Base-by-base conservation (phyloP, 1,140 invertebrate species). In the Caenorhabditis inopinata region DNA sequence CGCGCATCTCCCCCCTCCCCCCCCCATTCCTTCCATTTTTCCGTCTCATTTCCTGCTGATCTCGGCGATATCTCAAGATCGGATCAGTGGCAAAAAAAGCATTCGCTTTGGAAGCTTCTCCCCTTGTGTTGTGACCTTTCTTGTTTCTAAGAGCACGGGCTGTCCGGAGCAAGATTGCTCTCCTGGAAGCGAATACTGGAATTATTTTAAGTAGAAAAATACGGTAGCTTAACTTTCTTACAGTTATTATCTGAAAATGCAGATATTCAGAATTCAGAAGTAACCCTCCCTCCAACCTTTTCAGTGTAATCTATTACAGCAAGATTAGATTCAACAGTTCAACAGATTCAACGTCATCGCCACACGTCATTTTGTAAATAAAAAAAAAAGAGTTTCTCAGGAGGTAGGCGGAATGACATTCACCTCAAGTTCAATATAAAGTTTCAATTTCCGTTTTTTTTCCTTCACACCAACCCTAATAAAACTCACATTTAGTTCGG, bases 381-480 rank as follows among this genome's bases (percentile, higher is more conserved):
- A n/a, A n/a, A n/a, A n/a, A n/a, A n/a, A n/a, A n/a, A 7, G 38
- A 42, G 14, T 7, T 5, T 42, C 14, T 42, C 6, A 42, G 14
- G 14, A 53, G 23, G 49, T 53, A 25, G 49, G 53, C 53, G 25
- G 27, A 2, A 16, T 32, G 27, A 18, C 29, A 58, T 21, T 21
- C 48, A 51, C 38, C 38, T 42, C 38, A 42, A 7, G 38, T 42
- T 42, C 6, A 7, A 42, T 14, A 14, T 42, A 42, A 42, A 68
- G 58, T 68, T 68, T 68, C 32, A 68, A 68, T 68, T 38, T 42
- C 58, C 58, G 32, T 68, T 42, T 38, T 68, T 68, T 42, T 38
- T 68, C 42, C 27, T n/a, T n/a, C 2, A 4, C 6, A 12, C 5
- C n/a, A 68, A n/a, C n/a, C 35, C n/a, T n/a, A n/a, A 68, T 68